Evolutionary conservation across 1,140 invertebrate genomes (phyloP).

Genomic region (Scaptomyza graminum): DNA sequence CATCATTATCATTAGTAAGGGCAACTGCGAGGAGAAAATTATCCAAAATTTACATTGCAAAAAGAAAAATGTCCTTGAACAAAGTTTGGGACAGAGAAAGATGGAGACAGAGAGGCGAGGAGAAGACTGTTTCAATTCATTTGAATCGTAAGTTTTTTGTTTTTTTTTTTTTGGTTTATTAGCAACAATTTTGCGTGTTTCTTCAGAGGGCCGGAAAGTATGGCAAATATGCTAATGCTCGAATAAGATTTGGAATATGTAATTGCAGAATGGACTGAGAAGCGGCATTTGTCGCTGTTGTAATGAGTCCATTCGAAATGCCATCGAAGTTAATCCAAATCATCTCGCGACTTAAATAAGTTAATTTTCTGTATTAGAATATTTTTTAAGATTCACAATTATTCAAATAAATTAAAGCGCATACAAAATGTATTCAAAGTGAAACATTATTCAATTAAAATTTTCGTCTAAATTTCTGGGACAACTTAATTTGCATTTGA

Average conservation of each 20-base stretch:
- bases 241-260: constrained; percentile 22
- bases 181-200: constrained; percentile 26
- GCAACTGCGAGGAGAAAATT: constrained; percentile 29
- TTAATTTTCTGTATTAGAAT: no score
- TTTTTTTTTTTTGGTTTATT: background rate
- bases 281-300: no score
- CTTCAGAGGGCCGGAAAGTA: background rate
- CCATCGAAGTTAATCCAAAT: no score
- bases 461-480: no score
- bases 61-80: constrained; percentile 21
- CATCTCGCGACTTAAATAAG: no score
- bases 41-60: constrained; percentile 39
- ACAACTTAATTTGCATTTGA: no score
- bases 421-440: no score
- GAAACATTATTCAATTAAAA: no score
- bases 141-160: constrained; percentile 30
- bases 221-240: constrained; percentile 32
- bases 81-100: background rate
- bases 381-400: no score
- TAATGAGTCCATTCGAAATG: no score
- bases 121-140: background rate
- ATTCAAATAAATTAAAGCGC: no score
- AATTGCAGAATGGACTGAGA: constrained; percentile 15
- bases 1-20: constrained; percentile 44
- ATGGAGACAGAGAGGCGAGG: no score